These are phyloP conservation scores for Drepana arcuata DNA, from an alignment of 1,140 invertebrate species.

Conservation along the genomic window DNA sequence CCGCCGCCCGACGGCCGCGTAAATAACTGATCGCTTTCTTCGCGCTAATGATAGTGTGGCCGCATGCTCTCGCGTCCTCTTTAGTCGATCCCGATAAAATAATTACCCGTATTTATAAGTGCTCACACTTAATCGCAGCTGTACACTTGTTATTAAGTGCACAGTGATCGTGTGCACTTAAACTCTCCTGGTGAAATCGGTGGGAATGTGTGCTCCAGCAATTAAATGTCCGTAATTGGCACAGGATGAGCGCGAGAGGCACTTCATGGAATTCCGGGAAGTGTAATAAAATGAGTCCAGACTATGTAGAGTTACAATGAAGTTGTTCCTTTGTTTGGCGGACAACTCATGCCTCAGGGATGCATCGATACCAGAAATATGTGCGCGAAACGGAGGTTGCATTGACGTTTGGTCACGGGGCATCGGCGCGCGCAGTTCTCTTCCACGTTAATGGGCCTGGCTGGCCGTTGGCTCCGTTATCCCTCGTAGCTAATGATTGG, in stretches of 20 bases:
- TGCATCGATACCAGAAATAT: slow-evolving; percentile 14
- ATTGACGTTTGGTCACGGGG: slow-evolving; percentile 70
- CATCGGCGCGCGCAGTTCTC: slow-evolving; percentile 33
- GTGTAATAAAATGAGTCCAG: slow-evolving; percentile 28
- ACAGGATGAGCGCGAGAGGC: slow-evolving; percentile 1
- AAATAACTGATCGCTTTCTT: slow-evolving; percentile 63
- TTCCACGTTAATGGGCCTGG: slow-evolving; percentile 44
- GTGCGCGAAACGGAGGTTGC: slow-evolving; percentile 31
- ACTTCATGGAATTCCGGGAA: slow-evolving; percentile 24
- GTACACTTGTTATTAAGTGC: slow-evolving; percentile 24
- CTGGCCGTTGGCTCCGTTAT: slow-evolving; percentile 59
- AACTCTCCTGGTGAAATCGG: slow-evolving; percentile 27
- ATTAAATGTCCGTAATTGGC: slow-evolving; percentile 28
- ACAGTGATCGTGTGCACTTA: slow-evolving; percentile 20
- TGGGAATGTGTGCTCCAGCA: slow-evolving; percentile 18
- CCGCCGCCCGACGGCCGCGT: slow-evolving; percentile 34
- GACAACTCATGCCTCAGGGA: slow-evolving; percentile 34
- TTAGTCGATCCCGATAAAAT: slow-evolving; percentile 45
- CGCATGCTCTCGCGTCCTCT: slow-evolving; percentile 27
- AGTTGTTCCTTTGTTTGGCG: slow-evolving; percentile 54
- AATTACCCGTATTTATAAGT: slow-evolving; percentile 55
- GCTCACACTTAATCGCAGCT: slow-evolving; percentile 34
- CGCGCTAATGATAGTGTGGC: slow-evolving; percentile 63
- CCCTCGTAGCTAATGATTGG: slow-evolving; percentile 69
- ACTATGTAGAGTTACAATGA: slow-evolving; percentile 48